phyloP scores from a whole-genome alignment of 2,888 invertebrate genomes.

The Reticulitermes lucifugus region DNA sequence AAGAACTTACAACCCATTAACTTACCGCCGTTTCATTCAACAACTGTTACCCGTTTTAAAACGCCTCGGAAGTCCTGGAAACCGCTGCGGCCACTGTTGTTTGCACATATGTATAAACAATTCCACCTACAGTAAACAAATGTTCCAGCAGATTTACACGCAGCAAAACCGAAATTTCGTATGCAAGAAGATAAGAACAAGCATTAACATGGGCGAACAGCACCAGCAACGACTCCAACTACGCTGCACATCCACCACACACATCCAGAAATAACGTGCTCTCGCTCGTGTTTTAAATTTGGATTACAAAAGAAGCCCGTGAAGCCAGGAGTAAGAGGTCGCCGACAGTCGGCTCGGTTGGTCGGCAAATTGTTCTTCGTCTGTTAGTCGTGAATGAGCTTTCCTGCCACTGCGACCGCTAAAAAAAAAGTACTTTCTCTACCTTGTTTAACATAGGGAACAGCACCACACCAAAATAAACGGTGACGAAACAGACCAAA shows the following conservation, averaged over 20 bases:
- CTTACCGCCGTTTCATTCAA: conserved; percentile 5
- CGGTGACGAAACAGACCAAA: no score
- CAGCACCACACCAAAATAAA: no score
- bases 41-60: background rate
- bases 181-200: background rate
- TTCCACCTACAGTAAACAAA: background rate
- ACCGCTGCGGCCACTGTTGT: background rate
- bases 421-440: no score
- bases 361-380: conserved; percentile 12
- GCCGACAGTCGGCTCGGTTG: conserved; percentile 4
- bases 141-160: no score
- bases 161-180: no score
- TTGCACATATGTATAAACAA: background rate
- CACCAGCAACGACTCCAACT: conserved; percentile 4
- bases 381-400: background rate
- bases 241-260: conserved; percentile 31
- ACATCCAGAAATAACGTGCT: conserved; percentile 46
- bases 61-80: background rate
- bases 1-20: background rate
- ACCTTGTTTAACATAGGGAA: no score
- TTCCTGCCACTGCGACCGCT: background rate
- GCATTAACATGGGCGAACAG: background rate
- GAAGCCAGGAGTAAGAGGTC: conserved; percentile 33
- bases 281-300: conserved; percentile 49
- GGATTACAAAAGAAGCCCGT: conserved; percentile 48